phyloP scores from a whole-genome alignment of 1,140 invertebrate species.

The Drosophila malerkotliana region DNA sequence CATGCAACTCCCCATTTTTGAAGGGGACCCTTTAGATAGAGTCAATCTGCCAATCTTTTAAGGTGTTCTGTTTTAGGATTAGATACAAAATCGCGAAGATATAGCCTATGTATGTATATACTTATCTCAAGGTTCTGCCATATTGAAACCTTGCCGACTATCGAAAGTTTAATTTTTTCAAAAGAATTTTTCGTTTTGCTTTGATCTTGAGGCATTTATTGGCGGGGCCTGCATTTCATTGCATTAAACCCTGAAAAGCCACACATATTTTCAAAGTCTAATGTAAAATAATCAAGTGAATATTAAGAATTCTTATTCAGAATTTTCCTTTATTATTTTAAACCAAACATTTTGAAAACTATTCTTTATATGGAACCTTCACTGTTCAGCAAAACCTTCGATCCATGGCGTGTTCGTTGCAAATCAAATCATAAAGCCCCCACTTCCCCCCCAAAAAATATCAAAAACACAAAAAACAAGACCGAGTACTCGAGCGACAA shows the following conservation, averaged over 20 bases:
- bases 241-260: background rate
- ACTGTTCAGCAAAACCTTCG: conserved; percentile 17
- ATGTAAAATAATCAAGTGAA: background rate
- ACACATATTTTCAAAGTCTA: background rate
- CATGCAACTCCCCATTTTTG: no score
- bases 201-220: background rate
- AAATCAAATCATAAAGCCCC: conserved; percentile 9
- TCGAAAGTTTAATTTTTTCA: background rate
- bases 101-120: no score
- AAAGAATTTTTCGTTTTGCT: background rate
- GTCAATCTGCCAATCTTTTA: no score
- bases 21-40: no score
- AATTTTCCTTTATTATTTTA: background rate
- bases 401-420: conserved; percentile 11
- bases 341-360: background rate
- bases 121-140: background rate
- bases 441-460: conserved; percentile 6
- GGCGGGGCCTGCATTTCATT: background rate
- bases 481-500: conserved; percentile 20
- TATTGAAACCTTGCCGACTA: background rate
- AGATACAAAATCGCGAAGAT: no score
- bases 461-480: conserved; percentile 22
- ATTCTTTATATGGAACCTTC: background rate
- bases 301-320: no score
- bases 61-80: no score